phyloP scores from a whole-genome alignment of 2,113 vertebrate genomes.

The Columba livia region DNA sequence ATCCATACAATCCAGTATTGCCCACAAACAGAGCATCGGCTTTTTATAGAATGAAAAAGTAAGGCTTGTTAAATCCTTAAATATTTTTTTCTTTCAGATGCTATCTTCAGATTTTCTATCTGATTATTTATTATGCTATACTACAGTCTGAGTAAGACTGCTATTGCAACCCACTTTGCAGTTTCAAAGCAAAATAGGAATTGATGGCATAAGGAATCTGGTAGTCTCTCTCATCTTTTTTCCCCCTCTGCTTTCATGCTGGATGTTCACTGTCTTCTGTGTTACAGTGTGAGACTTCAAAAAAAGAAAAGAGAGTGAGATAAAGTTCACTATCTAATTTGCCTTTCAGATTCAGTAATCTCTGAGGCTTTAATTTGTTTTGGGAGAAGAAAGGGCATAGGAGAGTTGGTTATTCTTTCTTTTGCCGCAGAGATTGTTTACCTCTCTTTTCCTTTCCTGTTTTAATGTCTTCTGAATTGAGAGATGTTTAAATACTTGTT shows the following conservation, averaged over 20 bases:
- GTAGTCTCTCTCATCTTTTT: not conserved
- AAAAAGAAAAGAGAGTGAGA: not conserved
- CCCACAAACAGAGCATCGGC: slow-evolving; percentile 92
- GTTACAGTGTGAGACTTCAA: not conserved
- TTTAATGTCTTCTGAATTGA: not conserved
- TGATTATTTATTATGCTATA: not conserved
- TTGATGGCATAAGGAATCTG: not conserved
- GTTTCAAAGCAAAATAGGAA: not conserved
- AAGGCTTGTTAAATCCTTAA: slow-evolving; percentile 35
- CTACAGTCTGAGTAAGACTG: not conserved
- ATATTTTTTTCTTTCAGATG: not conserved
- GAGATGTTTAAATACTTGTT: not conserved
- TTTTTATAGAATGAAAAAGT: slow-evolving; percentile 93
- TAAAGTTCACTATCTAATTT: not conserved
- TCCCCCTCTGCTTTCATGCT: not conserved
- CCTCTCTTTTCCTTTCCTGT: not conserved
- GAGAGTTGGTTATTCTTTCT: not conserved
- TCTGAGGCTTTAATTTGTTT: not conserved
- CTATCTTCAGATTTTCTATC: not conserved
- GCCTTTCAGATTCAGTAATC: not conserved
- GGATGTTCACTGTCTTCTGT: not conserved
- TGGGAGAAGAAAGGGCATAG: not conserved
- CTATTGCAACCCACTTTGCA: not conserved
- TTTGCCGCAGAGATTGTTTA: not conserved
- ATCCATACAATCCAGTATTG: slow-evolving; percentile 89